A percentile compares a stretch with the other conserved stretches of the same genome.
Conservation (phyloP, 2,113 vertebrate species). For the Phrynosoma platyrhinos region DNA sequence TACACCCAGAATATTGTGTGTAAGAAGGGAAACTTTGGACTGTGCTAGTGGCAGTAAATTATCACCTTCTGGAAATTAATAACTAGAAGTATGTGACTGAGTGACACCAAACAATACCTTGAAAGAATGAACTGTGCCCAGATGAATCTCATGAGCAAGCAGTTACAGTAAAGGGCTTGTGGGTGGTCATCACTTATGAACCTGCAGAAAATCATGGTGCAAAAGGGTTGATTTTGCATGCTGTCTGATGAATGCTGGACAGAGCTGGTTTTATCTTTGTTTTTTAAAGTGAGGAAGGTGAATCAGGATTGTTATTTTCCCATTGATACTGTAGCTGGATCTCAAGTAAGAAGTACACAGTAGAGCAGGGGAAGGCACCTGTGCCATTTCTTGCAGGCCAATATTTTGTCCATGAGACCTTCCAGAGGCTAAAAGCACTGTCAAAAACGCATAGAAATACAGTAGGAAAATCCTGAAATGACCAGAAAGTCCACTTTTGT, state of each 20-base stretch:
- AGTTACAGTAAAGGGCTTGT: not conserved
- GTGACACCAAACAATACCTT: not conserved
- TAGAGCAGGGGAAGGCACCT: too few species aligned
- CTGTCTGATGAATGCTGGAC: not conserved
- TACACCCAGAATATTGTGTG: not conserved
- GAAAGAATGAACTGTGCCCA: not conserved
- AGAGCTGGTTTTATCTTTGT: not conserved
- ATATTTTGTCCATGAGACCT: too few species aligned
- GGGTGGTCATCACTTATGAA: not conserved
- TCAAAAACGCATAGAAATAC: too few species aligned
- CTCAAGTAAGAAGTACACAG: not conserved
- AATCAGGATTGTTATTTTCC: not conserved
- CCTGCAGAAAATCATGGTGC: not conserved
- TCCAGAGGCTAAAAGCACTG: too few species aligned
- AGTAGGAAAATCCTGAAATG: too few species aligned
- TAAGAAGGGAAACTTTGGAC: not conserved
- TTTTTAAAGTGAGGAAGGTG: not conserved
- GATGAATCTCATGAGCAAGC: not conserved
- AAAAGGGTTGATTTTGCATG: not conserved
- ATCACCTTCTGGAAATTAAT: constrained; percentile 18
- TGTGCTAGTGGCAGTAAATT: not conserved
- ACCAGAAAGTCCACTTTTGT: too few species aligned
- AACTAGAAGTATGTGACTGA: constrained; percentile 11
- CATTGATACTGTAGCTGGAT: too few species aligned
- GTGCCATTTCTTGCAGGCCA: too few species aligned